A percentile compares a stretch with the other conserved stretches of the same genome.
phyloP scores from a whole-genome alignment of 2,888 invertebrate genomes.

The Platycnemis pennipes region DNA sequence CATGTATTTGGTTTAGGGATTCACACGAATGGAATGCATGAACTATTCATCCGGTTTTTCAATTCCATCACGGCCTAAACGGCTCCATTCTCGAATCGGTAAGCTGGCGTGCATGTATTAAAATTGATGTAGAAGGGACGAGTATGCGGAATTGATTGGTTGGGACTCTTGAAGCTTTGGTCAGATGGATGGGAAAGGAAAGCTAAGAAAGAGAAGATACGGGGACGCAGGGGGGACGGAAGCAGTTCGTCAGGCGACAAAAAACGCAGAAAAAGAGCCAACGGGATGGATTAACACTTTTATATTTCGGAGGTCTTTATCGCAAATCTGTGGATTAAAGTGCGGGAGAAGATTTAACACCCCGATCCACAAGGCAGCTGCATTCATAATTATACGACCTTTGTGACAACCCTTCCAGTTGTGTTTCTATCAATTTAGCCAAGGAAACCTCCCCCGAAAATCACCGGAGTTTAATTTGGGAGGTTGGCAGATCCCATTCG shows the following conservation, averaged over 20 bases:
- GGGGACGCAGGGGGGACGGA: background rate
- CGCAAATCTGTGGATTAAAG: background rate
- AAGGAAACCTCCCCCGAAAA: background rate
- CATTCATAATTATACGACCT: background rate
- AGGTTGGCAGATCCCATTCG: no score
- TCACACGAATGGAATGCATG: no score
- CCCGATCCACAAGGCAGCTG: background rate
- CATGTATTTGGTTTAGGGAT: no score
- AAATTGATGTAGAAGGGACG: no score
- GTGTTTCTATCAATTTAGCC: slow-evolving; percentile 4
- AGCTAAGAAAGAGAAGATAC: background rate
- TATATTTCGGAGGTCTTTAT: background rate
- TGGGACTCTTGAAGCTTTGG: no score
- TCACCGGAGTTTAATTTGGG: background rate
- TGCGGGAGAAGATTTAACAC: background rate
- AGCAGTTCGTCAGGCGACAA: background rate
- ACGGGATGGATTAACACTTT: background rate
- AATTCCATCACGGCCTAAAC: no score
- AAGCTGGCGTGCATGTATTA: no score
- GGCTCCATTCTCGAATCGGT: no score
- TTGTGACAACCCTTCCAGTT: background rate
- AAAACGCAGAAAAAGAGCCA: background rate
- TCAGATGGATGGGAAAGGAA: no score
- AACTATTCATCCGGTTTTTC: no score
- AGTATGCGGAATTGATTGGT: no score